Conservation (phyloP, 2,888 invertebrate genomes). For the Meganola albula region DNA sequence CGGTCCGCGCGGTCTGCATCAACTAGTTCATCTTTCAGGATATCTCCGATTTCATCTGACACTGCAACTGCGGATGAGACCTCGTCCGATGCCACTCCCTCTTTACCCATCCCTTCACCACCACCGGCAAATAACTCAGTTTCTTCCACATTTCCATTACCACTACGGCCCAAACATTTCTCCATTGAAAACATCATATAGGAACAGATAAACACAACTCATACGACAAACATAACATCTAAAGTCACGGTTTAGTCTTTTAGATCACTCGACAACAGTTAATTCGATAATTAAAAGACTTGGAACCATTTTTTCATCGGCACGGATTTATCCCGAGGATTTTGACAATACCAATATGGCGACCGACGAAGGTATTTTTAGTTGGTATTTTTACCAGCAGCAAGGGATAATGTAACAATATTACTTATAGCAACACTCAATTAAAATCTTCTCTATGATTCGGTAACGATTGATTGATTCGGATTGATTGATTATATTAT, state of each 20-base stretch:
- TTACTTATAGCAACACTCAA: constrained; percentile 45
- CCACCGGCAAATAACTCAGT: constrained; percentile 53
- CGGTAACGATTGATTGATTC: no score
- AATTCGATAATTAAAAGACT: constrained; percentile 52
- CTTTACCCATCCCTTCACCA: constrained; percentile 46
- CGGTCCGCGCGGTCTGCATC: constrained; percentile 64
- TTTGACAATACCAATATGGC: constrained; percentile 79
- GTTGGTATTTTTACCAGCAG: constrained; percentile 70
- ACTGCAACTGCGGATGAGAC: constrained; percentile 65
- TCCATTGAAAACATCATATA: constrained; percentile 73
- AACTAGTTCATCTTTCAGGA: constrained; percentile 65
- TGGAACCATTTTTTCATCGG: constrained; percentile 72
- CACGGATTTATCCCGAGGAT: constrained; percentile 64
- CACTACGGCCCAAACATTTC: constrained; percentile 63
- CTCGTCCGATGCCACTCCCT: constrained; percentile 56
- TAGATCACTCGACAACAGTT: constrained; percentile 55
- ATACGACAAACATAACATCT: constrained; percentile 67
- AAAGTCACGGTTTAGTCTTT: constrained; percentile 57
- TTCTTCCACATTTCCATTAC: constrained; percentile 49
- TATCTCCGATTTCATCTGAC: constrained; percentile 70
- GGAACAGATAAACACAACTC: constrained; percentile 58
- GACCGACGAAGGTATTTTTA: constrained; percentile 78
- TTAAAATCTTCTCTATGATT: no score
- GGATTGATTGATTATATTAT: no score
- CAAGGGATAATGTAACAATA: constrained; percentile 47